A percentile compares a stretch with the other conserved stretches of the same genome.
Conservation (phyloP, 2,888 invertebrate species). For the Lampropteryx suffumata region DNA sequence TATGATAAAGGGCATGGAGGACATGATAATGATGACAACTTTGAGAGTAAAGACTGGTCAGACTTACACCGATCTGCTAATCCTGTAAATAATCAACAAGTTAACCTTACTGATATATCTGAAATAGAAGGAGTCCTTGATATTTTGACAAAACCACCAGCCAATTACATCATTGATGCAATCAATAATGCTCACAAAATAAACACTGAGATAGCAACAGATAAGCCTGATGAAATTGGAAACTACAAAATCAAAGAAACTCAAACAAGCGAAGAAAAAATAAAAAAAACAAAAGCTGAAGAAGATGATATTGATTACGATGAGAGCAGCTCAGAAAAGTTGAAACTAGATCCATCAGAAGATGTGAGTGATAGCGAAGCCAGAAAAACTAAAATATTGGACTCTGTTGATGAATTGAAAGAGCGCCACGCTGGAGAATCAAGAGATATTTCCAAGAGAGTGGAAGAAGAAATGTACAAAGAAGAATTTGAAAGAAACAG, state of each 20-base stretch:
- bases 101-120: conserved; percentile 50
- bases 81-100: conserved; percentile 24
- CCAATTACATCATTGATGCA: conserved; percentile 41
- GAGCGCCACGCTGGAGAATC: conserved; percentile 67
- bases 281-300: conserved; percentile 20
- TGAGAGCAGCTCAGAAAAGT: conserved; percentile 45
- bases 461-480: conserved; percentile 64
- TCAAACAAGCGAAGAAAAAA: conserved; percentile 22
- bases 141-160: conserved; percentile 53
- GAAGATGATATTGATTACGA: conserved; percentile 45
- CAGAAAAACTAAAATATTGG: conserved; percentile 63
- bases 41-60: conserved; percentile 72
- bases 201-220: conserved; percentile 16
- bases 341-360: conserved; percentile 39
- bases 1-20: conserved; percentile 63
- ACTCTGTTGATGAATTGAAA: conserved; percentile 68
- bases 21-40: conserved; percentile 62
- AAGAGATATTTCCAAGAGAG: conserved; percentile 59
- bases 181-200: conserved; percentile 30
- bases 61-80: conserved; percentile 51
- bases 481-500: conserved; percentile 46
- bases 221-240: conserved; percentile 16
- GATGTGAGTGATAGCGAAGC: conserved; percentile 58
- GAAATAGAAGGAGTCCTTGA: conserved; percentile 68
- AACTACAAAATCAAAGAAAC: conserved; percentile 21